Evolutionary conservation across 1,140 invertebrate species (phyloP), one percentile per base, ranked within the genome.

Genomic region (Episyrphus balteatus): DNA sequence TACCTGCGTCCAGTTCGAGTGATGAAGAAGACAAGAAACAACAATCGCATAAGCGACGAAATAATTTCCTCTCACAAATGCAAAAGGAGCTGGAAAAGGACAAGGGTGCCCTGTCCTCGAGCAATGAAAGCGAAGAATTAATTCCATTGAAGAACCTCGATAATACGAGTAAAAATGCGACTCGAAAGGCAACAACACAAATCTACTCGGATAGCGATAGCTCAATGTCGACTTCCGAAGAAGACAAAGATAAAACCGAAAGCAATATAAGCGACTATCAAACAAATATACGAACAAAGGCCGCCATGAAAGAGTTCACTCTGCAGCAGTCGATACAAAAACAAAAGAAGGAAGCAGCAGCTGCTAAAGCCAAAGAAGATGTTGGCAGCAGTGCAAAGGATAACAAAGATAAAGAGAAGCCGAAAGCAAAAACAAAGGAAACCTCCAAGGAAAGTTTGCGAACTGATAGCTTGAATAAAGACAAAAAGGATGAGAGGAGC

Each of bases 261-360:
- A 78, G 73, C 52, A 74, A 69, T 36, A 71, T 73, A 1, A 80
- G 73, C 54, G 83, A 85, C 62, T 83, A 82, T 1, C 77, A 83
- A 48, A 74, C 75, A 48, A 81, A 81, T 67, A 75, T 75, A 44
- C 75, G 84, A 49, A 89, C 86, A 3, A 90, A 89, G 70, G 86
- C 83, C 10, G 83, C 86, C 10, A 79, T 88, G 52, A 90, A 89
- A 67, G 83, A 88, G 55, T 89, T 89, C 54, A 70, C 74, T 47
- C 66, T 55, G 58, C 56, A 49, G 43, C 54, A 42, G 44, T 26
- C 21, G 21, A 26, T 26, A 26, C 53, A 51, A 50, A 46, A 5
- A 30, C 17, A 34, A 26, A 26, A 26, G 21, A 26, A 26, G 21
- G 21, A 26, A 26, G 5, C 17, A 42, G 18, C n/a, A 17, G 44